Evolutionary conservation across 1,140 invertebrate genomes (phyloP), one percentile per base, ranked within the genome.

Genomic region (Aplysia californica): DNA sequence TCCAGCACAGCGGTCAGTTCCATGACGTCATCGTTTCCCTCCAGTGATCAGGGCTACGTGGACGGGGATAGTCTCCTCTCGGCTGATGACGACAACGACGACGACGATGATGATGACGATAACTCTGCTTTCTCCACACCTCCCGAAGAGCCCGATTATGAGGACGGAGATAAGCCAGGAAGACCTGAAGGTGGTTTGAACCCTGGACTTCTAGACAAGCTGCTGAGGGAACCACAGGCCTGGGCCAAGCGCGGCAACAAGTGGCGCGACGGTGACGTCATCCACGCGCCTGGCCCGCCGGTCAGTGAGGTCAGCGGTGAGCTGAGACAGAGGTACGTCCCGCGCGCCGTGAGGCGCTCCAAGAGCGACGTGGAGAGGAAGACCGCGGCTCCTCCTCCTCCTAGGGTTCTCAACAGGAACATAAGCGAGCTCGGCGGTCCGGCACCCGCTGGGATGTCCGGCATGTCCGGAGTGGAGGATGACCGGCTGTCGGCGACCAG

Each of bases 81-180:
- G 1, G 67, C 38, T 26, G 44, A 65, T 31, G 66, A 69, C 44
- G 64, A 76, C 20, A 55, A 56, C 29, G 67, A 65, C 23, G 75
- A 69, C 55, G 55, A 65, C n/a, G 78, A 79, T 0, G 55, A 39
- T 50, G 55, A 61, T 3, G 69, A 66, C n/a, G 77, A 79, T 0
- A 71, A 61, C 41, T 72, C 74, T 5, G 68, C 67, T 1, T 79
- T 79, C 36, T 72, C 78, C 5, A 79, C 78, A 21, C 78, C 78
- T 38, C 78, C 78, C 0, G 78, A 79, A 58, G n/a, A n/a, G n/a
- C n/a, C n/a, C n/a, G n/a, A n/a, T n/a, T n/a, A n/a, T n/a, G n/a
- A n/a, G n/a, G n/a, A n/a, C n/a, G n/a, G n/a, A n/a, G n/a, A n/a
- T n/a, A n/a, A n/a, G n/a, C n/a, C n/a, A n/a, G n/a, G n/a, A n/a